Conservation (phyloP, 2,113 vertebrate species). For the Aix galericulata region DNA sequence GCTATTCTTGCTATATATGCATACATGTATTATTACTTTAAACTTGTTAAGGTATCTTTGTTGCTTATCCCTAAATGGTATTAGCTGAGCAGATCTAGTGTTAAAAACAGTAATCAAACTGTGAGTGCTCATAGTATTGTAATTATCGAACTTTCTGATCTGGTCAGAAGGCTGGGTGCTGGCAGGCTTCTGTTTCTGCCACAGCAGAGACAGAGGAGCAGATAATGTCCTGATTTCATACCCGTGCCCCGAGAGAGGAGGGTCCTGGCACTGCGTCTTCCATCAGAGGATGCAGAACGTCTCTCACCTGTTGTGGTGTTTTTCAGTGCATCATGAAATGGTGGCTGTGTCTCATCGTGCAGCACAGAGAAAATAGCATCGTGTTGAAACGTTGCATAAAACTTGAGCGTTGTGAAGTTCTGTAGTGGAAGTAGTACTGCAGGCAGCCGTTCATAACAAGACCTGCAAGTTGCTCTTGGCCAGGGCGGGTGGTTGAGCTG, state of each 20-base stretch:
- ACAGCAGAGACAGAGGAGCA: background rate
- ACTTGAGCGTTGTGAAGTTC: background rate
- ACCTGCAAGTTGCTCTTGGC: slow-evolving; percentile 14
- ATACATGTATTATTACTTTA: background rate
- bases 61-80: background rate
- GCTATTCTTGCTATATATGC: background rate
- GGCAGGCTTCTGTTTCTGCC: background rate
- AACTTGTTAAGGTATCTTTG: background rate
- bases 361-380: background rate
- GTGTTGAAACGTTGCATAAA: background rate
- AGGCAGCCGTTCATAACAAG: background rate
- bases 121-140: background rate
- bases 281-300: background rate
- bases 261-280: background rate
- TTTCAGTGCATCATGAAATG: background rate
- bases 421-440: background rate
- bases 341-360: background rate
- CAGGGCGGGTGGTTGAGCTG: background rate
- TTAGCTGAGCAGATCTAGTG: background rate
- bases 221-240: background rate
- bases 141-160: background rate
- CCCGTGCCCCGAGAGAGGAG: background rate
- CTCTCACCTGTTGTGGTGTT: background rate
- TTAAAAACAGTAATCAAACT: background rate
- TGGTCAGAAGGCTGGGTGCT: background rate